A percentile compares a stretch with the other conserved stretches of the same genome.
Conservation (phyloP, 2,113 vertebrate genomes). For the Scartelaos histophorus region DNA sequence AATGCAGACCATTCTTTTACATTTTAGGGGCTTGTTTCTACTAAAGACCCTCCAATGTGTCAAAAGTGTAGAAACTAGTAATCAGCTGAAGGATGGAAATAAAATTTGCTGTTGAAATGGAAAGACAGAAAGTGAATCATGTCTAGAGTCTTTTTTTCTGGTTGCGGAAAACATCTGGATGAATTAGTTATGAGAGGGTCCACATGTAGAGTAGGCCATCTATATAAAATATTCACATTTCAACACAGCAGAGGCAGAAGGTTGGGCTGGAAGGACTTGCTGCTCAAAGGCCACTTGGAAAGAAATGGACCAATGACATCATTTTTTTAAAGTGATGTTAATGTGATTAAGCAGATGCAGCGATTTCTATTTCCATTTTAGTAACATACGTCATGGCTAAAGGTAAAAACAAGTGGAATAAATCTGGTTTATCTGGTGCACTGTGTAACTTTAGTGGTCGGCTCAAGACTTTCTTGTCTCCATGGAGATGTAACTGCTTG, state of each 20-base stretch:
- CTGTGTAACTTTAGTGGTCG: too few species aligned
- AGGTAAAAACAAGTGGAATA: too few species aligned
- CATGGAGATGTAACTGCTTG: too few species aligned
- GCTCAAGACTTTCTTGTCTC: too few species aligned
- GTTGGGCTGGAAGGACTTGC: constrained; percentile 26
- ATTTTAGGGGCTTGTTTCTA: constrained; percentile 34
- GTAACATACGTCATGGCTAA: too few species aligned
- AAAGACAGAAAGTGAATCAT: constrained; percentile 32
- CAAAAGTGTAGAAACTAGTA: constrained; percentile 3
- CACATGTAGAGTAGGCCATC: constrained; percentile 51
- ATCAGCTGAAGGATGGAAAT: constrained; percentile 22
- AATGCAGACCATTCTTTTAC: constrained; percentile 6
- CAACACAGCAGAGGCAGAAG: constrained; percentile 48
- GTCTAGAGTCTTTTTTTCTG: constrained; percentile 13
- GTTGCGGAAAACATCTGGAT: constrained; percentile 50
- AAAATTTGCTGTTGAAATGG: constrained; percentile 14
- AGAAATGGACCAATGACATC: constrained; percentile 47
- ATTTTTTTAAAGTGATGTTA: constrained; percentile 38
- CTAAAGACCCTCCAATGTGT: constrained; percentile 21
- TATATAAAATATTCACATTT: constrained; percentile 66
- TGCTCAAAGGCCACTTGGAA: constrained; percentile 33
- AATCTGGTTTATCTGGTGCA: too few species aligned
- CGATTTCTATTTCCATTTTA: constrained; percentile 42
- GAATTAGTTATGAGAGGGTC: constrained; percentile 65
- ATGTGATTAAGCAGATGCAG: constrained; percentile 59